These are phyloP conservation scores for Luffia ferchaultella DNA, from an alignment of 2,888 invertebrate species.

Conservation along the genomic window DNA sequence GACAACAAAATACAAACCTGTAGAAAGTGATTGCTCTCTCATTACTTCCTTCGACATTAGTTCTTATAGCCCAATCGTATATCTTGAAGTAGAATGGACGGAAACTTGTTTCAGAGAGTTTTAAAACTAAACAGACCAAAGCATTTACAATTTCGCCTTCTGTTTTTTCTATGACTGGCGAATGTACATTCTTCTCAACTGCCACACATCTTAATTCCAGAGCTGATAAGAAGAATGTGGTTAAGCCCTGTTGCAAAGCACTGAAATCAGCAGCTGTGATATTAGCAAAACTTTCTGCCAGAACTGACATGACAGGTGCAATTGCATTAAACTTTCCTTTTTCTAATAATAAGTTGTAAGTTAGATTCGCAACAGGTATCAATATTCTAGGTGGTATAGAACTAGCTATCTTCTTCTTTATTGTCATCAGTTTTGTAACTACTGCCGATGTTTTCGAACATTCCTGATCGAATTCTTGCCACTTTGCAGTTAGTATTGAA, in stretches of 20 bases:
- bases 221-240: slow-evolving; percentile 76
- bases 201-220: slow-evolving; percentile 73
- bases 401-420: slow-evolving; percentile 72
- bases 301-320: slow-evolving; percentile 76
- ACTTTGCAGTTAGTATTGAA: slow-evolving; percentile 63
- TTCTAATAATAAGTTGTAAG: slow-evolving; percentile 69
- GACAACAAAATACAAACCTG: slow-evolving; percentile 59
- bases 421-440: slow-evolving; percentile 64
- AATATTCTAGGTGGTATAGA: slow-evolving; percentile 78
- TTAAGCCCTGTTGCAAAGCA: slow-evolving; percentile 72
- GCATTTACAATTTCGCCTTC: slow-evolving; percentile 81
- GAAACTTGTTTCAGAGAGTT: slow-evolving; percentile 89
- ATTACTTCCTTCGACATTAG: slow-evolving; percentile 63
- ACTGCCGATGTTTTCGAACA: slow-evolving; percentile 60
- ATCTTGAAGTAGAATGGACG: slow-evolving; percentile 87
- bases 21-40: slow-evolving; percentile 84
- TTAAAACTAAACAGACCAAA: slow-evolving; percentile 81
- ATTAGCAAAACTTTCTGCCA: slow-evolving; percentile 75
- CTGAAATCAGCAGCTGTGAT: slow-evolving; percentile 71
- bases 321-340: slow-evolving; percentile 69
- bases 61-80: slow-evolving; percentile 85
- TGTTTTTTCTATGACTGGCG: slow-evolving; percentile 57
- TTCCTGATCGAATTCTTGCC: slow-evolving; percentile 48
- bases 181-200: slow-evolving; percentile 31
- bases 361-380: slow-evolving; percentile 75